These are phyloP conservation scores for Cygnus buccinator DNA, from an alignment of 2,113 vertebrate species.

Conservation along the genomic window DNA sequence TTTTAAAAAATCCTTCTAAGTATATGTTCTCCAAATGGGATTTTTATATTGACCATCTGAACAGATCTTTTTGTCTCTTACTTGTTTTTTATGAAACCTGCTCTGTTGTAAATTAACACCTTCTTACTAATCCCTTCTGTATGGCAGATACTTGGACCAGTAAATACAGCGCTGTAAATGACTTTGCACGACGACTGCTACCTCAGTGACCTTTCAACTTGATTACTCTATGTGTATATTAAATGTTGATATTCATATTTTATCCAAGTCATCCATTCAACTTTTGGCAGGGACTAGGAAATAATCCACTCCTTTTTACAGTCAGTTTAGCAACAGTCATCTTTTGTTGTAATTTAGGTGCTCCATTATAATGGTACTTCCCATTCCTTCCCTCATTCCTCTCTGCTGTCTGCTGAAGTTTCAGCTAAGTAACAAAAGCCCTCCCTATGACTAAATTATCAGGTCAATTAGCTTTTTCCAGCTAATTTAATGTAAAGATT, in stretches of 20 bases:
- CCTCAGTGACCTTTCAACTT: not conserved
- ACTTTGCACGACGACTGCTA: not conserved
- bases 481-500: not conserved
- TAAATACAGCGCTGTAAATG: not conserved
- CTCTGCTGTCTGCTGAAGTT: not conserved
- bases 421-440: not conserved
- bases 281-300: not conserved
- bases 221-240: rapidly evolving
- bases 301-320: not conserved
- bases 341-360: not conserved
- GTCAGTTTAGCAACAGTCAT: not conserved
- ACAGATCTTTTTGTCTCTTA: not conserved
- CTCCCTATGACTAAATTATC: not conserved
- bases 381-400: not conserved
- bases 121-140: not conserved
- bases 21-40: not conserved
- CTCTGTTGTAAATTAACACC: not conserved
- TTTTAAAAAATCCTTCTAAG: not conserved
- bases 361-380: not conserved
- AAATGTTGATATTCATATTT: not conserved
- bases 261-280: not conserved
- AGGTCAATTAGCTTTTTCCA: not conserved
- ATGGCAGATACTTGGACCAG: not conserved
- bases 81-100: not conserved
- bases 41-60: not conserved